Conservation (phyloP, 2,888 invertebrate species). For the Eudemis profundana region DNA sequence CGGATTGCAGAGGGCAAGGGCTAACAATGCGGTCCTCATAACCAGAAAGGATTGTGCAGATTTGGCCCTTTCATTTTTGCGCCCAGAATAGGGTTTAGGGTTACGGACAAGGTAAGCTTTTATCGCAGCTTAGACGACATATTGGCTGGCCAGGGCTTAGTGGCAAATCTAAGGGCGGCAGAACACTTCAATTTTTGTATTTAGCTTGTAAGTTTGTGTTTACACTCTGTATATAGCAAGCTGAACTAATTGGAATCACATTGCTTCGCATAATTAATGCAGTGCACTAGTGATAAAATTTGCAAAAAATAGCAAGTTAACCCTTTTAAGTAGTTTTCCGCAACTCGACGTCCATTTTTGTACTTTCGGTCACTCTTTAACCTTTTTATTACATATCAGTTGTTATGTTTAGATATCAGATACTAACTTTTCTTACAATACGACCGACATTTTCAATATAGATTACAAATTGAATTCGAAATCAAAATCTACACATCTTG, state of each 20-base stretch:
- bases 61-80: constrained; percentile 27
- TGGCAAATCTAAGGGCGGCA: neutral
- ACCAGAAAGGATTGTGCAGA: constrained; percentile 25
- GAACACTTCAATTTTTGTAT: neutral
- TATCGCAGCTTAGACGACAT: constrained; percentile 20
- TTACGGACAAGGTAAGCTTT: constrained; percentile 20
- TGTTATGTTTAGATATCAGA: too few species aligned
- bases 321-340: too few species aligned
- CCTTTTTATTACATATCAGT: too few species aligned
- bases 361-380: too few species aligned
- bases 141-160: constrained; percentile 17
- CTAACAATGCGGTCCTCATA: constrained; percentile 29
- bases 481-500: constrained; percentile 25
- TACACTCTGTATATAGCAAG: too few species aligned
- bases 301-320: too few species aligned
- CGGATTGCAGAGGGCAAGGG: constrained; percentile 16
- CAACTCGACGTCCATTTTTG: too few species aligned
- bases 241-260: too few species aligned
- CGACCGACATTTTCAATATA: neutral
- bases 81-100: constrained; percentile 5
- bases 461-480: constrained; percentile 7
- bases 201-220: too few species aligned
- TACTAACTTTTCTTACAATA: neutral
- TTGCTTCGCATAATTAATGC: too few species aligned
- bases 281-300: too few species aligned